A percentile compares a stretch with the other conserved stretches of the same genome.
These are phyloP conservation scores for Dendropsophus ebraccatus DNA, from an alignment of 2,113 vertebrate genomes.

Conservation along the genomic window DNA sequence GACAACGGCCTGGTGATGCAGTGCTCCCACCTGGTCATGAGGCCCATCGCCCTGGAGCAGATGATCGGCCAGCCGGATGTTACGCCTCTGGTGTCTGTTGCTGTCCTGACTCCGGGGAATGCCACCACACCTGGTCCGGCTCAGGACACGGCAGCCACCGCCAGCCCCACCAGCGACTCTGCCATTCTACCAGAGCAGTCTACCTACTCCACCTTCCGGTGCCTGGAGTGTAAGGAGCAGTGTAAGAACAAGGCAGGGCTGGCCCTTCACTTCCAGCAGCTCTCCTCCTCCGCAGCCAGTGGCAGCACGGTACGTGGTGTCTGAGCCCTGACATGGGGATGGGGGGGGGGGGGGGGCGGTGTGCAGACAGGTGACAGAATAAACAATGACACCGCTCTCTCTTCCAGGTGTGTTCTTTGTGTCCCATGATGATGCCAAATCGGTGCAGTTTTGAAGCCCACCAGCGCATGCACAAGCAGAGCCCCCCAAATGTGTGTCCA, in stretches of 20 bases:
- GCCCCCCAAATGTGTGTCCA: slow-evolving; percentile 86
- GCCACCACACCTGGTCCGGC: slow-evolving; percentile 62
- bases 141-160: slow-evolving; percentile 61
- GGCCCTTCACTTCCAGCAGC: slow-evolving; percentile 87
- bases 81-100: slow-evolving; percentile 67
- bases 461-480: slow-evolving; percentile 87
- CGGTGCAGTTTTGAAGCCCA: slow-evolving; percentile 88
- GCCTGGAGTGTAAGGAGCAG: slow-evolving; percentile 87
- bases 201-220: slow-evolving; percentile 78
- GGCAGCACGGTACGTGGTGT: slow-evolving; percentile 67
- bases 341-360: not conserved
- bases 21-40: slow-evolving; percentile 95
- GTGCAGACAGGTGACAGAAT: not conserved
- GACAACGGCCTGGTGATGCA: slow-evolving; percentile 96
- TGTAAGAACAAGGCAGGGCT: slow-evolving; percentile 86
- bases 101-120: slow-evolving; percentile 65
- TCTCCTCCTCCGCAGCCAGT: not conserved
- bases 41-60: slow-evolving; percentile 89
- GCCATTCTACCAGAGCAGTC: slow-evolving; percentile 78
- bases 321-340: not conserved
- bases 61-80: slow-evolving; percentile 92
- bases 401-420: slow-evolving; percentile 81
- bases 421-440: slow-evolving; percentile 85
- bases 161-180: slow-evolving; percentile 58
- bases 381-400: not conserved